Conservation (phyloP, 2,797 vertebrate genomes). For the Chelonia mydas region DNA sequence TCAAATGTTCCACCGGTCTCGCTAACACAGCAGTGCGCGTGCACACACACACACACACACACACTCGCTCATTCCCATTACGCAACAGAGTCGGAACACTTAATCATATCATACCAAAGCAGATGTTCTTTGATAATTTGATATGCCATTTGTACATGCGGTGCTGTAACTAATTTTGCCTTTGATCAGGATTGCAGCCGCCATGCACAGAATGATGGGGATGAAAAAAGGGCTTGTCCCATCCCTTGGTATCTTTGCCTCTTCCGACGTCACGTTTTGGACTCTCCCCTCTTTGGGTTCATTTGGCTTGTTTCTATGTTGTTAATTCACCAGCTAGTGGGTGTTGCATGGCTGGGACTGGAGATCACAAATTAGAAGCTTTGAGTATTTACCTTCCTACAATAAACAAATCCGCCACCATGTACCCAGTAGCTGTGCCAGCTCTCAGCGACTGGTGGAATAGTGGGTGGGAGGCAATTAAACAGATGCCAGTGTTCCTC, state of each 20-base stretch:
- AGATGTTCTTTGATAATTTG: slow-evolving; percentile 1
- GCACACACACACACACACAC: accelerated
- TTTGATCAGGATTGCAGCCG: neutral
- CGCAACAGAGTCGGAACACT: neutral
- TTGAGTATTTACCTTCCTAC: neutral
- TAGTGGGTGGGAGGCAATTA: neutral
- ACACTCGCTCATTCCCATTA: neutral
- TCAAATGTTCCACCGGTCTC: slow-evolving; percentile 8
- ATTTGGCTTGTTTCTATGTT: neutral
- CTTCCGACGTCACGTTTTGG: neutral
- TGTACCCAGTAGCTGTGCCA: no score
- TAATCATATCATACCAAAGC: slow-evolving; percentile 35
- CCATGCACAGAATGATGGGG: neutral
- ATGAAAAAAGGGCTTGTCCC: neutral
- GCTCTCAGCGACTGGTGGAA: neutral
- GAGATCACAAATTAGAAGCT: neutral
- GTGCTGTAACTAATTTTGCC: neutral
- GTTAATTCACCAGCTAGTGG: neutral
- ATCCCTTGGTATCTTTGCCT: neutral
- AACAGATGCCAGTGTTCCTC: neutral
- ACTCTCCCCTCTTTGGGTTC: neutral
- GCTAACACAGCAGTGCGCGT: neutral
- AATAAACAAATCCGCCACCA: neutral
- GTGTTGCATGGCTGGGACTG: neutral
- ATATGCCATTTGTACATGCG: neutral